Evolutionary conservation across 2,797 vertebrate species (phyloP).

Genomic region (Sternotherus odoratus): DNA sequence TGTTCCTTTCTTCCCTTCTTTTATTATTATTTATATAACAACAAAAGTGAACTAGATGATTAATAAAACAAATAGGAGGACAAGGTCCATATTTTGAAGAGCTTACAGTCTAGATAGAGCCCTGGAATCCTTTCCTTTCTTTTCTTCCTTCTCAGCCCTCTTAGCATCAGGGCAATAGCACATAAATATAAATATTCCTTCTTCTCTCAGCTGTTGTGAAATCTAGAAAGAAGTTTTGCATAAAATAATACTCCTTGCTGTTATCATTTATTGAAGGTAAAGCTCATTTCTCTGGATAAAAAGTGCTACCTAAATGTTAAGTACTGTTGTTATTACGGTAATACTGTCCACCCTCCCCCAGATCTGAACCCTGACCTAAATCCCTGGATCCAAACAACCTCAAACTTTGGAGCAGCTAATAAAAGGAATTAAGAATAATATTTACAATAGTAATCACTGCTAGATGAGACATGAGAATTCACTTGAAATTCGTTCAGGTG

Average conservation of each 20-base stretch:
- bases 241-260: slow-evolving; percentile 73
- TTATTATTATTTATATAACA: neutral
- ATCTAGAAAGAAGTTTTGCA: slow-evolving; percentile 75
- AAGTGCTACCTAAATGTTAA: slow-evolving; percentile 42
- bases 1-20: neutral
- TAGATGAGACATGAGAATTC: neutral
- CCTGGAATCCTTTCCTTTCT: neutral
- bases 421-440: slow-evolving; percentile 38
- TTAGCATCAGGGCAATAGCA: neutral
- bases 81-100: neutral
- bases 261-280: slow-evolving; percentile 68
- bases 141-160: slow-evolving; percentile 37
- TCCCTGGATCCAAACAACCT: slow-evolving; percentile 43
- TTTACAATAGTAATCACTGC: neutral
- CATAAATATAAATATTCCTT: slow-evolving; percentile 66
- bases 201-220: slow-evolving; percentile 71
- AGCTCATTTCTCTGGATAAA: slow-evolving; percentile 63
- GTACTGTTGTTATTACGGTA: slow-evolving; percentile 35
- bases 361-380: slow-evolving; percentile 68
- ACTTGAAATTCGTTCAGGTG: neutral
- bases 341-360: slow-evolving; percentile 44
- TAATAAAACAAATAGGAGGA: neutral
- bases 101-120: neutral
- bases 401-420: slow-evolving; percentile 29
- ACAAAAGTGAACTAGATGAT: neutral